Evolutionary conservation across 2,113 vertebrate genomes (phyloP), one percentile per base, ranked within the genome.

Genomic region (Hypomesus transpacificus): DNA sequence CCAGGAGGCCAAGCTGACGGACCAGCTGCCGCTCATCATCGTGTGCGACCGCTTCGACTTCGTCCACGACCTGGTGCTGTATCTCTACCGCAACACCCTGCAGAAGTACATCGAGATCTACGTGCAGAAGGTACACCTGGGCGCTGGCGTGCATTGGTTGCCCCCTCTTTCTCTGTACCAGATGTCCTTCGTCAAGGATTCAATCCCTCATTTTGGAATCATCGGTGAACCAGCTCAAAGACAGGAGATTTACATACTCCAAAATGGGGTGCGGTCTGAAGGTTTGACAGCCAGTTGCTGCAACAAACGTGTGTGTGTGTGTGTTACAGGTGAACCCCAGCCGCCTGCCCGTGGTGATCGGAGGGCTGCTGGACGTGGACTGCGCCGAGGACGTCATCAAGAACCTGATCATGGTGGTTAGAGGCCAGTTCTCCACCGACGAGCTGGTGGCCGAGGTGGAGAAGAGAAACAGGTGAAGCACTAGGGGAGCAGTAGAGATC

Each of bases 81-180:
- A 99, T 89, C 91, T 99, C 82, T 99, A 99, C 84, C 96, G 97
- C 91, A 99, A 99, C 91, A 99, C 95, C 80, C 92, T 99, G 84
- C 97, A 99, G 85, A 99, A 99, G 74, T 99, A 99, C 72, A 99
- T 99, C 72, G 97, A 99, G 87, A 99, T 99, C 82, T 99, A 99
- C 3, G 97, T 99, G 65, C 97, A 99, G 86, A 99, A 99, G 94
- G 97, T 99, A 90, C 14, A 14, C 1, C 18, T 26, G 24, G 24
- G 24, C 2, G 24, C 24, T 26, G 24, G 39, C 9, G 9, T 46
- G 39, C 39, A 46, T 46, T 46, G 39, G 9, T 46, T 7, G 39
- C 5, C 39, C 24, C 24, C 3, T 11, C 1, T 46, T 46, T 46
- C 39, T 46, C 9, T 0, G 39, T 46, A 46, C 6, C 39, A 46